These are phyloP conservation scores for Myotis davidii DNA, from an alignment of 2,113 vertebrate genomes.

Conservation along the genomic window DNA sequence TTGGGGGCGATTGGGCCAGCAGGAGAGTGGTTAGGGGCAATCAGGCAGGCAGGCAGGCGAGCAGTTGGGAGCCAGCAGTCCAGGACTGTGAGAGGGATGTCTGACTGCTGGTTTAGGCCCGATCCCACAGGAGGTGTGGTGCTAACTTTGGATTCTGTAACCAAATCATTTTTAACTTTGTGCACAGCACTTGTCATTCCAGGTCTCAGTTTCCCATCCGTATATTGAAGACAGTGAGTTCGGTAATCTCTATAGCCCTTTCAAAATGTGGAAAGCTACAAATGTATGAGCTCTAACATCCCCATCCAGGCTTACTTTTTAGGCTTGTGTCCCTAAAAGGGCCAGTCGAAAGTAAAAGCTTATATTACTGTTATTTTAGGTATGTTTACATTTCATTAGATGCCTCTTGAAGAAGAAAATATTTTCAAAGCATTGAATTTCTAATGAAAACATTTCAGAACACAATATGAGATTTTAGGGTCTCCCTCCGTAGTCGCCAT, in stretches of 20 bases:
- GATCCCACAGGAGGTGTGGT: neutral
- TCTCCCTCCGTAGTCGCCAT: neutral
- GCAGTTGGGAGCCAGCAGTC: no score
- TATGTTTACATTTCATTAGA: neutral
- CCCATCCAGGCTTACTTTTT: neutral
- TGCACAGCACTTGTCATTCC: neutral
- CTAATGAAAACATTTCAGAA: constrained; percentile 19
- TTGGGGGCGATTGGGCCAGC: no score
- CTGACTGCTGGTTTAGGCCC: no score
- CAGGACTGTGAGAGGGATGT: no score
- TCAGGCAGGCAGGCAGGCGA: no score
- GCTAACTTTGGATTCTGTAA: neutral
- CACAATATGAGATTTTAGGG: neutral
- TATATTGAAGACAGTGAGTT: neutral
- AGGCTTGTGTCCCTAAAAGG: neutral
- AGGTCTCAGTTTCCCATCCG: neutral
- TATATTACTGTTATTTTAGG: neutral
- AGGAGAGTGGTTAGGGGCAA: no score
- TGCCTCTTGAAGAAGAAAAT: neutral
- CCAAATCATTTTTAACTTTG: neutral
- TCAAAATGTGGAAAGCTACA: neutral
- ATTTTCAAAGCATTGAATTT: neutral
- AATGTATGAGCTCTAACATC: neutral
- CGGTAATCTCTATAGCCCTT: neutral
- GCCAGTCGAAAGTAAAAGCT: neutral